Evolutionary conservation across 2,797 vertebrate genomes (phyloP).

Genomic region (Enteromius trimaculatus): DNA sequence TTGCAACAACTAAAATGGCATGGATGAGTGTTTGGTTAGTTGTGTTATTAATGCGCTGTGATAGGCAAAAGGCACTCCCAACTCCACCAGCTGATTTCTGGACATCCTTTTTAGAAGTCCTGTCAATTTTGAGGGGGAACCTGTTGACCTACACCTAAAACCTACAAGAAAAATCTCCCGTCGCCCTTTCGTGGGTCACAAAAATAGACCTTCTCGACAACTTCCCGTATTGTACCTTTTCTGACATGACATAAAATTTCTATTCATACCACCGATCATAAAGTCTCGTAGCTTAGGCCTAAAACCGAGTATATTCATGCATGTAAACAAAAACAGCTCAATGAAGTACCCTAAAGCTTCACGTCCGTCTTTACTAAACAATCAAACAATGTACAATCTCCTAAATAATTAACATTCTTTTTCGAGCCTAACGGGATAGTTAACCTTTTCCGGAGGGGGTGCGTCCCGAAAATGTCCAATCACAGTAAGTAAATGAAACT

Average conservation of each 20-base stretch:
- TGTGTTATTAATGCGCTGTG: conserved; percentile 72
- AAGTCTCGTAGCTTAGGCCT: conserved; percentile 33
- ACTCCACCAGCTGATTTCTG: conserved; percentile 71
- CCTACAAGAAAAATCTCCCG: conserved; percentile 21
- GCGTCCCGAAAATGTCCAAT: conserved; percentile 54
- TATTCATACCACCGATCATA: conserved; percentile 20
- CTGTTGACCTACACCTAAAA: conserved; percentile 58
- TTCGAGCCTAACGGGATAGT: conserved; percentile 13
- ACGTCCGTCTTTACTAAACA: conserved; percentile 17
- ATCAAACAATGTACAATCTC: conserved; percentile 23
- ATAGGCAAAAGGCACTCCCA: conserved; percentile 84
- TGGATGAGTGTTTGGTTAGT: conserved; percentile 72
- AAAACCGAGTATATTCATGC: conserved; percentile 43
- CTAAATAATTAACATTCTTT: conserved; percentile 38
- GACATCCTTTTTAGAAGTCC: conserved; percentile 53
- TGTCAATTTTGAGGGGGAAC: conserved; percentile 65
- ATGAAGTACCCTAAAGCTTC: conserved; percentile 39
- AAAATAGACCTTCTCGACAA: conserved; percentile 46
- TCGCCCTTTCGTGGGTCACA: conserved; percentile 41
- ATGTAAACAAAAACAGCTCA: conserved; percentile 31
- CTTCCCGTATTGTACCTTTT: conserved; percentile 37
- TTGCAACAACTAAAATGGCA: conserved; percentile 68
- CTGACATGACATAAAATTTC: conserved; percentile 20
- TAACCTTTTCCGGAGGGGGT: not conserved
- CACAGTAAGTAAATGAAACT: conserved; percentile 64